phyloP scores from a whole-genome alignment of 2,888 invertebrate genomes.

The Plagodis dolabraria region DNA sequence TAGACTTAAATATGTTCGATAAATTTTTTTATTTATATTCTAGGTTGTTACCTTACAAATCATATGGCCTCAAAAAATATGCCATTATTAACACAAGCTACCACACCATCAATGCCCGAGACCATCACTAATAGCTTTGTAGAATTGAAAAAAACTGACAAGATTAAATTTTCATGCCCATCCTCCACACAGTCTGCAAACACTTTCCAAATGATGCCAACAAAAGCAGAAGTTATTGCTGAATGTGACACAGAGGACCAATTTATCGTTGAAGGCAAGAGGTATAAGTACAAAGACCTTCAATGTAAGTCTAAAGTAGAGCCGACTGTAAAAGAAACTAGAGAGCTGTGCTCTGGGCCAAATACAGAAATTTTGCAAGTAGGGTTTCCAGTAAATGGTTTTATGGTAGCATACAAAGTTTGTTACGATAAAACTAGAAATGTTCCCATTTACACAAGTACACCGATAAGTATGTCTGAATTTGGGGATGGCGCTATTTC shows the following conservation, averaged over 20 bases:
- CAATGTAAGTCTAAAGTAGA: constrained; percentile 25
- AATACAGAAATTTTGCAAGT: constrained; percentile 22
- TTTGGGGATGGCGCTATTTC: constrained; percentile 11
- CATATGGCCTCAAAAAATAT: constrained; percentile 2
- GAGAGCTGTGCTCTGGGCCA: constrained; percentile 14
- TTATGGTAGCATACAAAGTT: constrained; percentile 27
- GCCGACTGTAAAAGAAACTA: constrained; percentile 13
- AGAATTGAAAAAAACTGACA: constrained; percentile 6
- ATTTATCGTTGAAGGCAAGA: constrained; percentile 26
- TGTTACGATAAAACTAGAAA: constrained; percentile 25
- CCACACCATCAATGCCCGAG: not conserved
- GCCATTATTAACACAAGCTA: constrained; percentile 3
- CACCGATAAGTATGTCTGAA: constrained; percentile 2
- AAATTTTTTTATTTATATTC: not conserved
- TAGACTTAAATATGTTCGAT: not conserved
- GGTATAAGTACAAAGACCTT: constrained; percentile 25
- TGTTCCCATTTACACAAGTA: constrained; percentile 15
- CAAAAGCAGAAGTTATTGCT: constrained; percentile 19
- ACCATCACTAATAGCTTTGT: constrained; percentile 5
- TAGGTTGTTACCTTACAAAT: constrained; percentile 15
- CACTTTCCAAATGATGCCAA: constrained; percentile 22
- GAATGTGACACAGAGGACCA: constrained; percentile 30
- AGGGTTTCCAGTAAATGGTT: constrained; percentile 25
- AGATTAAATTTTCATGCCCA: constrained; percentile 24
- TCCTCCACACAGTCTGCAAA: constrained; percentile 20